Base-by-base conservation (phyloP, 2,888 invertebrate species). In the Dinocampus coccinellae region DNA sequence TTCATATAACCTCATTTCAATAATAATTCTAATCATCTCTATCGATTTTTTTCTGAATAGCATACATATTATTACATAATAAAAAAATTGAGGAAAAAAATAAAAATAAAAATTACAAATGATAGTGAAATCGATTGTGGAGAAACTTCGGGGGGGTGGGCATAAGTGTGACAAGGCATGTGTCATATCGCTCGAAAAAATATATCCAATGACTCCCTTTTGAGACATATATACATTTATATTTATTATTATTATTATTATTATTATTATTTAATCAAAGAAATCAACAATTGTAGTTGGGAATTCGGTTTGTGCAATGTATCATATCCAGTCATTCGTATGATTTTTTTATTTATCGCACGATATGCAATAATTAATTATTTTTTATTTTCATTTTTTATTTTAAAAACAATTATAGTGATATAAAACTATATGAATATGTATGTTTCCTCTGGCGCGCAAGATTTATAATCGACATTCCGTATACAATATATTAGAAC, bases 111-210 rank as follows among this genome's bases (percentile, higher is more conserved):
- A 64, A 36, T 39, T 36, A 52, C 11, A 66, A 76, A 75, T 73
- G 68, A 73, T 77, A 71, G 57, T 71, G 72, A 75, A 74, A 76
- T 78, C 69, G 73, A 65, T 77, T 72, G 75, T 72, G 68, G 80
- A 79, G 83, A 79, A 78, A 80, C 82, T 83, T 83, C 77, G n/a
- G 78, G 83, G 81, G 82, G 83, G 83, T 83, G 79, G 82, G 81
- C 77, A 81, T 84, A 86, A 87, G 86, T 87, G 87, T 87, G 87
- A 87, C 87, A 87, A 87, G 87, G 84, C 82, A 83, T 86, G 81
- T 65, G 55, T 65, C 55, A 52, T 63, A 29, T 29, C 29, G 29
- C 26, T 63, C 13, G 29, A 47, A 13, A 47, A 55, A 55, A 26
- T 10, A 47, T 47, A 55, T 24, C 55, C 55, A 55, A 24, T 26